These are phyloP conservation scores for Zhuqinia jingwanae DNA, from an alignment of 2,888 invertebrate genomes.

Conservation along the genomic window DNA sequence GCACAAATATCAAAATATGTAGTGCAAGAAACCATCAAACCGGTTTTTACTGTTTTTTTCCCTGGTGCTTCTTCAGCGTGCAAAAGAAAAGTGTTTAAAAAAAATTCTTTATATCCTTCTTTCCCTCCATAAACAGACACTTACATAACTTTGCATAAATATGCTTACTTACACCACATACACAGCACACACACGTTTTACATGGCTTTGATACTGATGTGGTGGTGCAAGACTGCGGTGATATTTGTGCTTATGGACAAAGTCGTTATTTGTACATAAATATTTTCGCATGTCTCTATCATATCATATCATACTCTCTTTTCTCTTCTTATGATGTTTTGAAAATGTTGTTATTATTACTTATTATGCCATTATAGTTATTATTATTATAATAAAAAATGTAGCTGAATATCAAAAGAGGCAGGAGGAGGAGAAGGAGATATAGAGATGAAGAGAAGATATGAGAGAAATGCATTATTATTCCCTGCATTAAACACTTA, in stretches of 20 bases:
- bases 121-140: not conserved
- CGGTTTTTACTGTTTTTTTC: slow-evolving; percentile 40
- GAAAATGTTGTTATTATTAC: slow-evolving; percentile 45
- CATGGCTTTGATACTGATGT: not conserved
- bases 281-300: not conserved
- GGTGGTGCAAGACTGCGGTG: too few relatives aligned
- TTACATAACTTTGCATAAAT: not conserved
- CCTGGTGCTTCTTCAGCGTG: not conserved
- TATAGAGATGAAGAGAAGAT: too few relatives aligned
- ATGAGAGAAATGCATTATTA: slow-evolving; percentile 41
- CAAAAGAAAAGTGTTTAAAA: slow-evolving; percentile 1
- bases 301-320: too few relatives aligned
- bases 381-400: slow-evolving; percentile 18
- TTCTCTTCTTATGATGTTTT: not conserved
- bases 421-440: not conserved
- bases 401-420: slow-evolving; percentile 2
- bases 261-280: slow-evolving; percentile 28
- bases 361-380: slow-evolving; percentile 9
- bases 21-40: slow-evolving; percentile 46
- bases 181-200: too few relatives aligned
- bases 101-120: not conserved
- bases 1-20: slow-evolving; percentile 34
- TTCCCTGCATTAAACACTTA: slow-evolving; percentile 67
- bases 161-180: too few relatives aligned
- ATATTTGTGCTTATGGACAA: not conserved